Percentiles rank a stretch among this genome's conserved stretches.
phyloP scores from a whole-genome alignment of 2,797 vertebrate genomes.

The Pyrrhura leucotis region DNA sequence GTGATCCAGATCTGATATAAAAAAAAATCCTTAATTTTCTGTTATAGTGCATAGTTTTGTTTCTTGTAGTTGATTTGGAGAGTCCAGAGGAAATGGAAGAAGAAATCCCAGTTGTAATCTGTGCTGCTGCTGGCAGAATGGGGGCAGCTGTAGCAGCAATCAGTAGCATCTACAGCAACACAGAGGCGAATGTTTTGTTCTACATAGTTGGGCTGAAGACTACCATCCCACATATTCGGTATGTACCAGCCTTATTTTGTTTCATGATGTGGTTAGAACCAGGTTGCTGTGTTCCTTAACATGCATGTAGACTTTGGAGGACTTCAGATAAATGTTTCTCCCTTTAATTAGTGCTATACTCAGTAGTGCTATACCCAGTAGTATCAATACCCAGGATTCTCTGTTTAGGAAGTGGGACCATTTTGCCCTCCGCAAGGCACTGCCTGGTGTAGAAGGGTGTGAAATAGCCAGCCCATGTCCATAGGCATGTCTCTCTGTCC shows the following conservation, averaged over 20 bases:
- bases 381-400: not conserved
- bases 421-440: not conserved
- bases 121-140: constrained; percentile 87
- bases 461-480: not conserved
- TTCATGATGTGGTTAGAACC: not conserved
- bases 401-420: not conserved
- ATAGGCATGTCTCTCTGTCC: not conserved
- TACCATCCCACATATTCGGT: constrained; percentile 86
- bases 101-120: constrained; percentile 89
- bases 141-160: constrained; percentile 91
- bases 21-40: not conserved
- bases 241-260: not conserved
- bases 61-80: constrained; percentile 65
- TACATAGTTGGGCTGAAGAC: constrained; percentile 90
- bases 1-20: not conserved
- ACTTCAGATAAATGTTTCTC: not conserved
- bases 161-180: constrained; percentile 93
- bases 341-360: not conserved
- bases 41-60: not conserved
- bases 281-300: not conserved
- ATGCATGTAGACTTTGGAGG: not conserved
- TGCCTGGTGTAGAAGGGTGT: not conserved
- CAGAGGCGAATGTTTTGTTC: constrained; percentile 86
- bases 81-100: constrained; percentile 70
- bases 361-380: not conserved